Conservation (phyloP, 2,888 invertebrate species). For the Callimorpha dominula region DNA sequence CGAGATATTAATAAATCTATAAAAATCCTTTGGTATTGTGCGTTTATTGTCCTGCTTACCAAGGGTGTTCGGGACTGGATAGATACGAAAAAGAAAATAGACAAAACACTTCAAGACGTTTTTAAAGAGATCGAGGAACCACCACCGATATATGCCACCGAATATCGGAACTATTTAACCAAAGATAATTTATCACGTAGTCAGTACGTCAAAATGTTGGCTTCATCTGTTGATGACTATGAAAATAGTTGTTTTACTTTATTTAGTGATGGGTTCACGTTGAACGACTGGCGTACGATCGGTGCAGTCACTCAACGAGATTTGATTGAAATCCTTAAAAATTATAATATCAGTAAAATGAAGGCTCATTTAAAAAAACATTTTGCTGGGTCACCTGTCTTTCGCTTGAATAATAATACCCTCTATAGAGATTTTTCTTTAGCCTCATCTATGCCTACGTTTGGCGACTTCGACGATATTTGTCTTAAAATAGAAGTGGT, state of each 20-base stretch:
- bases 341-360: no score
- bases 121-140: not conserved
- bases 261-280: no score
- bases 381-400: not conserved
- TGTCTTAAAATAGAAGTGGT: no score
- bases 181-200: accelerated
- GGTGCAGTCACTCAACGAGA: no score
- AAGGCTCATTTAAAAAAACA: no score
- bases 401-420: not conserved
- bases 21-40: not conserved
- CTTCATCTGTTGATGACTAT: no score
- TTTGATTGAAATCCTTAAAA: no score
- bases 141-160: not conserved
- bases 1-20: not conserved
- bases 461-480: not conserved
- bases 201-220: not conserved
- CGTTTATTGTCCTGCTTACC: not conserved
- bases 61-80: not conserved
- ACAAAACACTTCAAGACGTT: no score
- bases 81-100: not conserved
- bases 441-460: not conserved
- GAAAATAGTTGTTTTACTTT: no score
- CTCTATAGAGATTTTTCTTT: not conserved
- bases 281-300: no score
- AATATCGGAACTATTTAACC: not conserved